phyloP scores from a whole-genome alignment of 37 sponge, comb jelly and placozoan genomes.

The Chondrilla cf. caribensis region DNA sequence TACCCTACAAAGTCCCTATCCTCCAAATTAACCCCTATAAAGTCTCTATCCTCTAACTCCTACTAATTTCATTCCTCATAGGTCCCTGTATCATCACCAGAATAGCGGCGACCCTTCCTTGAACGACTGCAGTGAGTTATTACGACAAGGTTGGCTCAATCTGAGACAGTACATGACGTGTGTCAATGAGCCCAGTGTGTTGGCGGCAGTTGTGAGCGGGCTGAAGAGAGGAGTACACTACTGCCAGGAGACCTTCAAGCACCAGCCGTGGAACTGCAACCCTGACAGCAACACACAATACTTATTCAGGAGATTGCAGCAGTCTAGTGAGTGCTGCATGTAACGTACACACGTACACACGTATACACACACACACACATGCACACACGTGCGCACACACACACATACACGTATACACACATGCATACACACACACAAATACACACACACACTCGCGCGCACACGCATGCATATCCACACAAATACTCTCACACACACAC shows the following conservation, averaged over 20 bases:
- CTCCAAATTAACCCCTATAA: too few relatives aligned
- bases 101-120: too few relatives aligned
- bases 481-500: background rate
- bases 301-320: slow-evolving; percentile 47
- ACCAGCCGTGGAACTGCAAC: slow-evolving; percentile 55
- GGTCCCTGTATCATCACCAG: too few relatives aligned
- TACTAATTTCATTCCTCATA: too few relatives aligned
- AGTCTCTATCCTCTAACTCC: too few relatives aligned
- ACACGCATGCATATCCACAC: slow-evolving; percentile 37
- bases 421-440: background rate
- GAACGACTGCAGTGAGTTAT: too few relatives aligned
- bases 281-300: slow-evolving; percentile 36
- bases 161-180: background rate
- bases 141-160: background rate
- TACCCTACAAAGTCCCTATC: too few relatives aligned
- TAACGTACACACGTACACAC: slow-evolving; percentile 10
- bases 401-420: background rate
- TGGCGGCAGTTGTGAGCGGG: background rate
- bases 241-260: slow-evolving; percentile 39
- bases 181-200: background rate
- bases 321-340: slow-evolving; percentile 31
- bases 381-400: slow-evolving; percentile 18
- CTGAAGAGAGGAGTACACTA: background rate
- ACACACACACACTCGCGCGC: slow-evolving; percentile 31
- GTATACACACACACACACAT: slow-evolving; percentile 14